These are phyloP conservation scores for Watsonalla binaria DNA, from an alignment of 2,888 invertebrate genomes.

Conservation along the genomic window DNA sequence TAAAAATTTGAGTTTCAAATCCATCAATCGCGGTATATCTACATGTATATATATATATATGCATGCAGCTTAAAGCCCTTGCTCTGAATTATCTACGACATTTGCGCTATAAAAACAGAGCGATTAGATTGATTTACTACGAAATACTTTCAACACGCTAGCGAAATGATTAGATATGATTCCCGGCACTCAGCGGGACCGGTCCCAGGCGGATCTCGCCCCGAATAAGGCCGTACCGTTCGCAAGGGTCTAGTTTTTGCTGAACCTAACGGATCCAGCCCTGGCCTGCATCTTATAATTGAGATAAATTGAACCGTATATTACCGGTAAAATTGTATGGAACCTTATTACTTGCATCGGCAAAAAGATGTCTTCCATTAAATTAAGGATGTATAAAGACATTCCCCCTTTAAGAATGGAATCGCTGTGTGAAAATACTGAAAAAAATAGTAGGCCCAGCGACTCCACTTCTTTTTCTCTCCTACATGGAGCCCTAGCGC, in stretches of 20 bases:
- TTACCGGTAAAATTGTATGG: constrained; percentile 26
- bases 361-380: not conserved
- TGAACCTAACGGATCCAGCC: constrained; percentile 29
- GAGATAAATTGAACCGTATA: constrained; percentile 32
- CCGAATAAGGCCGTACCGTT: constrained; percentile 40
- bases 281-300: constrained; percentile 14
- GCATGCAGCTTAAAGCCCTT: too few species aligned
- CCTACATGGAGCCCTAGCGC: too few species aligned
- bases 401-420: too few species aligned
- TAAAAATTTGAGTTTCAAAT: too few species aligned
- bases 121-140: not conserved
- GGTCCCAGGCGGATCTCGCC: constrained; percentile 6
- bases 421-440: too few species aligned
- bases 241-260: constrained; percentile 31
- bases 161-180: not conserved
- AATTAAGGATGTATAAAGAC: too few species aligned
- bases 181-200: not conserved
- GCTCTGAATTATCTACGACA: too few species aligned
- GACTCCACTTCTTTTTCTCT: too few species aligned
- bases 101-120: not conserved
- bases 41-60: too few species aligned
- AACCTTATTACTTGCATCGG: constrained; percentile 4
- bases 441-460: too few species aligned
- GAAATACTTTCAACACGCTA: not conserved
- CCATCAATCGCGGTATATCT: too few species aligned